Evolutionary conservation across 2,888 invertebrate genomes (phyloP).

Genomic region (Pemphredon lugubris): DNA sequence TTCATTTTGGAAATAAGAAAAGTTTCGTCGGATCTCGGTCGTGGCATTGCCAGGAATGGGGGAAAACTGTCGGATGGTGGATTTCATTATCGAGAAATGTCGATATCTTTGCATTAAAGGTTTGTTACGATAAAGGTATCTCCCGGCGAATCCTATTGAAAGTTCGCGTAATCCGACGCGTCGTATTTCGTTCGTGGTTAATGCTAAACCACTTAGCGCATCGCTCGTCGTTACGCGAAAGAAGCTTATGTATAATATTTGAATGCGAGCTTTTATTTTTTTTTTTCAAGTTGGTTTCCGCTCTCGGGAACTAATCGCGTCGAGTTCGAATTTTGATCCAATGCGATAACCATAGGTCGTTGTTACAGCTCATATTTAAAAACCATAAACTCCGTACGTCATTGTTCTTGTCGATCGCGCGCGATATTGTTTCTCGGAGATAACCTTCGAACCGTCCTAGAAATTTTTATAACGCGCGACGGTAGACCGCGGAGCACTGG

Average conservation of each 20-base stretch:
- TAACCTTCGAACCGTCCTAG: too few relatives aligned
- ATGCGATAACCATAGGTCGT: too few relatives aligned
- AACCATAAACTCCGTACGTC: too few relatives aligned
- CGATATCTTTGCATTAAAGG: constrained; percentile 33
- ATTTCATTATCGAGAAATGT: constrained; percentile 53
- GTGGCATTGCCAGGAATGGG: constrained; percentile 27
- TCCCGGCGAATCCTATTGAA: constrained; percentile 8
- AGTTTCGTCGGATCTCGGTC: constrained; percentile 37
- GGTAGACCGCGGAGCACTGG: too few relatives aligned
- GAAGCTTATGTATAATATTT: neutral
- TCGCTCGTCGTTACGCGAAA: too few relatives aligned
- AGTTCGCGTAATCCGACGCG: neutral
- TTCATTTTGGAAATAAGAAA: constrained; percentile 66
- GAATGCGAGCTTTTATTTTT: neutral
- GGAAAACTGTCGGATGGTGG: constrained; percentile 50
- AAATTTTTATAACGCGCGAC: too few relatives aligned
- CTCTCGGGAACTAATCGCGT: too few relatives aligned
- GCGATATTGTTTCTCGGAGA: too few relatives aligned
- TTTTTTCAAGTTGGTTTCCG: neutral
- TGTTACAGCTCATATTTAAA: too few relatives aligned
- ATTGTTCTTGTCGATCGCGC: too few relatives aligned
- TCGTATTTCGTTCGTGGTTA: neutral
- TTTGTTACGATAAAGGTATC: constrained; percentile 4
- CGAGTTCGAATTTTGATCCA: too few relatives aligned
- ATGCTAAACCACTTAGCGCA: too few relatives aligned